These are phyloP conservation scores for Enteromius afrohamiltoni DNA, from an alignment of 2,797 vertebrate genomes.

Conservation along the genomic window DNA sequence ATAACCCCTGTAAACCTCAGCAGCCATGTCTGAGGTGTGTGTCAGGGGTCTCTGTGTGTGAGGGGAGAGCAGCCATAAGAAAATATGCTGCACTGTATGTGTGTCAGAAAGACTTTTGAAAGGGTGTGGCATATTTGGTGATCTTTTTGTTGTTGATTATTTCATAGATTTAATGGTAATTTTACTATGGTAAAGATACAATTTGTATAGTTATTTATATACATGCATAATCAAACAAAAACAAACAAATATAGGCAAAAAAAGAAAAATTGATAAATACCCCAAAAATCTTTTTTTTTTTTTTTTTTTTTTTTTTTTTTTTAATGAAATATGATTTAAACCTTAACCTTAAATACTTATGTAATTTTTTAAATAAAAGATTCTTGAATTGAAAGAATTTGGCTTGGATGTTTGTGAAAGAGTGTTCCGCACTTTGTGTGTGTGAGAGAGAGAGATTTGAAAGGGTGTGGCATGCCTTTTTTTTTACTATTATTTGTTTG, in stretches of 20 bases:
- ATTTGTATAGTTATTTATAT: not conserved
- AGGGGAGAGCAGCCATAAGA: not conserved
- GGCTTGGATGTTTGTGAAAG: conserved; percentile 38
- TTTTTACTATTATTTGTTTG: not conserved
- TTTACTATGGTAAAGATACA: not conserved
- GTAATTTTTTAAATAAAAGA: not conserved
- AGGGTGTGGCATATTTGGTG: not conserved
- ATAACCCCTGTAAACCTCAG: conserved; percentile 15
- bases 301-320: no score
- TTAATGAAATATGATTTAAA: not conserved
- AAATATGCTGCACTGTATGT: not conserved
- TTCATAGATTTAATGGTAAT: not conserved
- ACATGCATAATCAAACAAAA: not conserved
- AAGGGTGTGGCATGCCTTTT: not conserved
- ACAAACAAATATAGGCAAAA: not conserved
- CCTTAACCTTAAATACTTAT: not conserved
- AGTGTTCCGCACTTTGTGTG: not conserved
- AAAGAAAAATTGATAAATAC: not conserved
- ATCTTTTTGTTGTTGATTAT: not conserved
- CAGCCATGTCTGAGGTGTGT: conserved; percentile 7
- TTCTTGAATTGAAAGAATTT: not conserved
- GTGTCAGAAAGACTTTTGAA: conserved; percentile 1
- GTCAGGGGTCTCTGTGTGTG: conserved; percentile 3
- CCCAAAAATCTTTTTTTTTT: not conserved
- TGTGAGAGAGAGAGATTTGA: not conserved